A percentile compares a stretch with the other conserved stretches of the same genome.
Evolutionary conservation across 2,888 invertebrate species (phyloP).

Genomic region (Zele albiditarsus): DNA sequence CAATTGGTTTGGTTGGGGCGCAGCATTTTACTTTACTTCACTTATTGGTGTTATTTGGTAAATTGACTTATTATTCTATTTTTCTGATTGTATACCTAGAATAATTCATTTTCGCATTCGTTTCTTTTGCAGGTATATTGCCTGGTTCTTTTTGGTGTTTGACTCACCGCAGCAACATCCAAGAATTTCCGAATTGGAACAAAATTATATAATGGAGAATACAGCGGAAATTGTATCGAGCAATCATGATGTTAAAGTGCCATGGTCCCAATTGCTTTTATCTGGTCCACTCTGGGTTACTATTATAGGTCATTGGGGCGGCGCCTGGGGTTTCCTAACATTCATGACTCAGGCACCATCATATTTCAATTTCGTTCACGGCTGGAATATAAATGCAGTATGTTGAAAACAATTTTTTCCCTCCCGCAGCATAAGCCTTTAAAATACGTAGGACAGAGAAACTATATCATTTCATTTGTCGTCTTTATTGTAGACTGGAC

Average conservation of each 20-base stretch:
- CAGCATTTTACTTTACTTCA: slow-evolving; percentile 81
- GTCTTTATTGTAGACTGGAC: slow-evolving; percentile 74
- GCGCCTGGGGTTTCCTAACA: slow-evolving; percentile 81
- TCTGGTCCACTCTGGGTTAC: slow-evolving; percentile 78
- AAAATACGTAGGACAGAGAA: too few relatives aligned
- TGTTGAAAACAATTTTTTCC: slow-evolving; percentile 51
- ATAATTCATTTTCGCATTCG: neutral
- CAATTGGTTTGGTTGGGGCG: slow-evolving; percentile 80
- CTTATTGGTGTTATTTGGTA: slow-evolving; percentile 80
- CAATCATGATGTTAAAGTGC: slow-evolving; percentile 69
- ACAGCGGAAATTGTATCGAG: slow-evolving; percentile 70
- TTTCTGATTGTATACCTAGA: neutral
- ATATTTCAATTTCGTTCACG: slow-evolving; percentile 81
- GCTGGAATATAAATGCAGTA: slow-evolving; percentile 81
- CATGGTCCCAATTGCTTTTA: slow-evolving; percentile 78
- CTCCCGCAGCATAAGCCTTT: too few relatives aligned
- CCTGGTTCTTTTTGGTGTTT: slow-evolving; percentile 78
- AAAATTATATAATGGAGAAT: slow-evolving; percentile 76
- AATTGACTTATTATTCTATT: slow-evolving; percentile 29
- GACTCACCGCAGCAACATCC: slow-evolving; percentile 81
- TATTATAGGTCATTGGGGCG: slow-evolving; percentile 79
- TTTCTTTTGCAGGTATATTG: slow-evolving; percentile 71
- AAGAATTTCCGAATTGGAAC: slow-evolving; percentile 77
- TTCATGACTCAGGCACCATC: slow-evolving; percentile 82
- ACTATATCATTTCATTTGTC: neutral